Base-by-base conservation (phyloP, 2,113 vertebrate species). In the Cyphomyrus discorhynchus region DNA sequence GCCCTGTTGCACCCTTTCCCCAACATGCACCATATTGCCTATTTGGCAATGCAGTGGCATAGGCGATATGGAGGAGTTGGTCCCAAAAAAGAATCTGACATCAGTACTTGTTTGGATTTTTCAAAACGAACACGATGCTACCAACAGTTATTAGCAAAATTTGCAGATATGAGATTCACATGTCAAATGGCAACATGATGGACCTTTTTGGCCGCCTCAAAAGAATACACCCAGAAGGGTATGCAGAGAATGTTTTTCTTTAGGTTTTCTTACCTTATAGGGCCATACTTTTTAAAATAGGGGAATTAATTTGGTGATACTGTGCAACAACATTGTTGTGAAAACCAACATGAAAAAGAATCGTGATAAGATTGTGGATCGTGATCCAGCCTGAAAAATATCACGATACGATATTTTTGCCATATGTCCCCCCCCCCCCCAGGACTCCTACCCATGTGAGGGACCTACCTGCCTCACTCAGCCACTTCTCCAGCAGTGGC, bases 401-500 rank as follows among this genome's bases (percentile, higher is more conserved):
- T 70, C n/a, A 13, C 1, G 27, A 31, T 31, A 31, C 27, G 1
- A 13, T 70, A 70, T 13, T 31, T 70, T 70, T 31, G 27, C 62
- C 62, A 70, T 13, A 70, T 13, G 0, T 1, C 62, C 9, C 24
- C 56, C 5, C 21, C 21, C 0, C 6, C 21, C 24, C 2, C 3
- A 0, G 1, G n/a, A 27, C 62, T 11, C 74, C 74, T 2, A 80
- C 31, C 74, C 35, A 39, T 17, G 35, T 19, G 15, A 21, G 11
- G 35, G 3, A 11, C 70, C 10, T 82, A 99, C 98, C 98, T 96
- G 98, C 98, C 0, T 99, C 98, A 0, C 97, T 98, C 89, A 99
- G 95, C 98, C 98, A 99, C 91, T 99, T 99, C 94, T 99, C 98
- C 95, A 99, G 96, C 93, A 99, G 92, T 0, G 98, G 98, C 89